Percentiles rank a stretch among this genome's conserved stretches.
Evolutionary conservation across 2,888 invertebrate genomes (phyloP).

Genomic region (Colostygia pectinataria): DNA sequence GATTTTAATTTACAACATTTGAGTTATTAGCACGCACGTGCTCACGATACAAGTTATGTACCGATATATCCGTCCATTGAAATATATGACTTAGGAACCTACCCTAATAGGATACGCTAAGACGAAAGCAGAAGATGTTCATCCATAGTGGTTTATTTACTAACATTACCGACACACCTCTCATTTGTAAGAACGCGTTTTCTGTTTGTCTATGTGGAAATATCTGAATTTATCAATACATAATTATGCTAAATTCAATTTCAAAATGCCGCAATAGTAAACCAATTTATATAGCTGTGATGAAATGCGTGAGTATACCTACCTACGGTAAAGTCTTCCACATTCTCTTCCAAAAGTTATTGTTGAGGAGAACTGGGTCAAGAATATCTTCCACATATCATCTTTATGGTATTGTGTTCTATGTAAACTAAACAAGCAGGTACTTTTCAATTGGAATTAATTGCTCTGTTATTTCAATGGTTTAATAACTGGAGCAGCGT

Average conservation of each 20-base stretch:
- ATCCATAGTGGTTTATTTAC: neutral
- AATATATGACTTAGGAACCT: too few relatives aligned
- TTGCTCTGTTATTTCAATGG: conserved; percentile 35
- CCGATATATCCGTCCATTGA: too few relatives aligned
- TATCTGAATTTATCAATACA: conserved; percentile 7
- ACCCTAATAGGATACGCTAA: too few relatives aligned
- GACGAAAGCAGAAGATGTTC: too few relatives aligned
- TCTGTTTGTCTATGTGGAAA: conserved; percentile 17
- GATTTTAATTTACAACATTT: neutral
- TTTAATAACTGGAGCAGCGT: conserved; percentile 35
- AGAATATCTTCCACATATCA: conserved; percentile 34
- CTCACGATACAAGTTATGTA: too few relatives aligned
- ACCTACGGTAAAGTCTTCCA: conserved; percentile 27
- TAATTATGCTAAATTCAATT: conserved; percentile 22
- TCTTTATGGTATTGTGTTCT: conserved; percentile 35
- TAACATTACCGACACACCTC: too few relatives aligned
- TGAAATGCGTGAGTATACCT: conserved; percentile 13
- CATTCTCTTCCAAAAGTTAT: conserved; percentile 31
- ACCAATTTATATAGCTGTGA: conserved; percentile 27
- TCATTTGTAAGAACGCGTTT: conserved; percentile 6
- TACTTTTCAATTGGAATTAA: conserved; percentile 34
- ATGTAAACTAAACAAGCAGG: conserved; percentile 8
- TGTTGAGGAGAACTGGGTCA: conserved; percentile 37
- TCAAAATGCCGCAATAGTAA: conserved; percentile 18
- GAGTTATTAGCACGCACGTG: too few relatives aligned